Percentiles rank a stretch among this genome's conserved stretches.
Conservation (phyloP, 2,797 vertebrate genomes). For the Spatula clypeata region DNA sequence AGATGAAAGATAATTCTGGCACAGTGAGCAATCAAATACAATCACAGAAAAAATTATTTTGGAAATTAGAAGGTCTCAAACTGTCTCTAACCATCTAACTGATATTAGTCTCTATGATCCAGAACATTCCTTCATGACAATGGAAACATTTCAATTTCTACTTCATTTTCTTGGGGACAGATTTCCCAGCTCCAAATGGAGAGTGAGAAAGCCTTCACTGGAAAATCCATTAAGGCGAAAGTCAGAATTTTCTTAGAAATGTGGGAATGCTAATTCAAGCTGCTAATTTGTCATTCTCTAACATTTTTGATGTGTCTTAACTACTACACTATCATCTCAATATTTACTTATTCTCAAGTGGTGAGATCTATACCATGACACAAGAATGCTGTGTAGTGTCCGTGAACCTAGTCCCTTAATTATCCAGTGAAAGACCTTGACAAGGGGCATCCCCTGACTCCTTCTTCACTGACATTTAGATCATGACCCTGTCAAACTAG, state of each 20-base stretch:
- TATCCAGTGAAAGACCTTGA: background rate
- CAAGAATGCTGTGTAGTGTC: background rate
- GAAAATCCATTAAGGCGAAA: background rate
- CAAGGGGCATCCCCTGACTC: background rate
- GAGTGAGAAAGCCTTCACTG: background rate
- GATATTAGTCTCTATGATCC: background rate
- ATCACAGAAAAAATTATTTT: background rate
- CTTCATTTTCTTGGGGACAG: background rate
- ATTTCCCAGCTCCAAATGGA: background rate
- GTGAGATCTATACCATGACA: background rate
- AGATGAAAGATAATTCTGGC: background rate
- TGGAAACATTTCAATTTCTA: background rate
- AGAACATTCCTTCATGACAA: background rate
- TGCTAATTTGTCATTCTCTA: background rate
- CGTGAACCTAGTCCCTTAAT: background rate
- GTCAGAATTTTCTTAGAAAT: background rate
- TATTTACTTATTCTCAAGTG: background rate
- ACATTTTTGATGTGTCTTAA: background rate
- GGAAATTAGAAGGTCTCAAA: too few relatives aligned
- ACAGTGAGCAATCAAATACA: background rate
- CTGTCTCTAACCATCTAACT: background rate
- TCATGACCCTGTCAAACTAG: background rate
- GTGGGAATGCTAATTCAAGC: background rate
- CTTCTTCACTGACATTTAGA: accelerated
- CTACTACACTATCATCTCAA: background rate